phyloP scores from a whole-genome alignment of 1,140 invertebrate genomes.

The Drosophila varians region DNA sequence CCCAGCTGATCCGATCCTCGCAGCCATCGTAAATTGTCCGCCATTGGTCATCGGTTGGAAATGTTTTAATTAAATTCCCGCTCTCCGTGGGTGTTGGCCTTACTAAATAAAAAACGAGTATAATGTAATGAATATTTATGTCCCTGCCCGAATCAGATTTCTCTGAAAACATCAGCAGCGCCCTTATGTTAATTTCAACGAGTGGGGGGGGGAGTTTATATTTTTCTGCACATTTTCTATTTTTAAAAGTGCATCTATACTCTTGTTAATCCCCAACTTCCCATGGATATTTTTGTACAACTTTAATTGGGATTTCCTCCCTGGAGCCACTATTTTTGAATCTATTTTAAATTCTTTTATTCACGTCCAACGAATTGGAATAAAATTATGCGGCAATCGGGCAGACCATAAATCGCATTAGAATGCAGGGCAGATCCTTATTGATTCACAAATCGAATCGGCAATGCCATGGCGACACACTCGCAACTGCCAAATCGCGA shows the following conservation, averaged over 20 bases:
- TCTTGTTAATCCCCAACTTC: background rate
- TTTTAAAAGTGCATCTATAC: background rate
- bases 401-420: slow-evolving; percentile 63
- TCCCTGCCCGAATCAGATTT: slow-evolving; percentile 8
- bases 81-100: slow-evolving; percentile 33
- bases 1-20: slow-evolving; percentile 29
- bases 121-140: slow-evolving; percentile 55
- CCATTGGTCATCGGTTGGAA: slow-evolving; percentile 40
- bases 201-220: background rate
- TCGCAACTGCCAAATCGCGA: slow-evolving; percentile 21
- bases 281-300: background rate
- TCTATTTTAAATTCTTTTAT: slow-evolving; percentile 40
- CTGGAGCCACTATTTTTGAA: background rate
- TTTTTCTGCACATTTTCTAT: background rate
- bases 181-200: slow-evolving; percentile 1
- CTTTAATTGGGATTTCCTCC: background rate
- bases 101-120: slow-evolving; percentile 8
- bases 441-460: slow-evolving; percentile 77
- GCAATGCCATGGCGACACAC: slow-evolving; percentile 58
- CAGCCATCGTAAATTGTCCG: slow-evolving; percentile 42
- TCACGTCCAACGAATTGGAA: slow-evolving; percentile 43
- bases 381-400: slow-evolving; percentile 57
- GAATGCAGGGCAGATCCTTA: slow-evolving; percentile 77
- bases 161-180: slow-evolving; percentile 3
- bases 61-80: slow-evolving; percentile 76